Base-by-base conservation (phyloP, 1,140 invertebrate species). In the Magallana ariakensis region DNA sequence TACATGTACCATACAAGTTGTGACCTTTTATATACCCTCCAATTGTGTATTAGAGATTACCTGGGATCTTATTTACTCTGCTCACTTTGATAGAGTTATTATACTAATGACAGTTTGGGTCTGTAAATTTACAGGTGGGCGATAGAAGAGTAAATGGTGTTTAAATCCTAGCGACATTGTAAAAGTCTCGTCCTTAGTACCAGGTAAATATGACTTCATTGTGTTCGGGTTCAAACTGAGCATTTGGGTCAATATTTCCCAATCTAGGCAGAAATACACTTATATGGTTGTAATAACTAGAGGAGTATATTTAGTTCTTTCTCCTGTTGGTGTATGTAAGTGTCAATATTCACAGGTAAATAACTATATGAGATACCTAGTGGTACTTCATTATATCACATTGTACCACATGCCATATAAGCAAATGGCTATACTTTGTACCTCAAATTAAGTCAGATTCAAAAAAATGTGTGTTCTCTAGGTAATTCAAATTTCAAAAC, bases 161-260 rank as follows among this genome's bases (percentile, higher is more conserved):
- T 70, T 70, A 70, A 70, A 70, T 70, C 66, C 66, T 70, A 70
- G 66, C 22, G 66, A 19, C 11, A 19, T 70, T 70, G 22, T 9
- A 70, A 22, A 70, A 70, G 10, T 70, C 66, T 13, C 66, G 22
- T 26, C 22, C 66, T 70, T 70, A 26, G 66, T 70, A 70, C 66
- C 66, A 70, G 66, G 13, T 70, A 22, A 70, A 26, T 70, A 70
- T 13, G 33, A 26, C 22, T 70, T 26, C 9, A 70, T 70, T 70
- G 66, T 70, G 22, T 70, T 11, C 15, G 5, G 22, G 66, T 19
- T 70, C 66, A 70, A 70, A 70, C 8, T 70, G 66, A 70, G 66
- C 66, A 70, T 26, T 70, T 70, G 66, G 66, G 66, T 70, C 26
- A 70, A 70, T 70, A 70, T 70, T 70, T 70, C 66, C 66, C 22